Base-by-base conservation (phyloP, 1,140 invertebrate genomes). In the Lerema accius region DNA sequence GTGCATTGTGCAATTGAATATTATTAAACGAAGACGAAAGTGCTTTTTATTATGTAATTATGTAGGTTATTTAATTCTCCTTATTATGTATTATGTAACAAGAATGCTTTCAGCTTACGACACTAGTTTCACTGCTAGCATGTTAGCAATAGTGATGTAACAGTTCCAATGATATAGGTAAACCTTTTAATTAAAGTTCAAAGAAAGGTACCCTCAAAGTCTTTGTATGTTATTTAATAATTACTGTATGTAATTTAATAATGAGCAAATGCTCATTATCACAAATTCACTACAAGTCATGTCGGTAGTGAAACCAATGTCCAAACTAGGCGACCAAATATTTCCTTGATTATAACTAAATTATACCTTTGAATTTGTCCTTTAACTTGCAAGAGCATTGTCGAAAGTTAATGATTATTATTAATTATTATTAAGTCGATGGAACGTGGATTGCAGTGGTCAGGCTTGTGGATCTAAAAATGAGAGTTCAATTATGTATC, bases 401-500 rank as follows among this genome's bases (percentile, higher is more conserved):
- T 58, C 55, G 28, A 58, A 46, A 37, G 46, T 35, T 14, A 17
- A 32, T 45, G 16, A 59, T 4, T 28, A 37, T 26, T 26, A 39
- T n/a, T n/a, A 15, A 39, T 5, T 19, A 45, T 37, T 37, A 2
- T n/a, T 48, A 37, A 19, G 23, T 55, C 58, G 45, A 35, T 64
- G 43, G 43, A 58, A 43, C 32, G 51, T 58, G 63, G 58, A 39
- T 69, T 67, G 64, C 68, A 76, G 69, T 73, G 73, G 73, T 46
- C 64, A 67, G 75, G 87, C 82, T 87, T 90, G 81, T 76, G 82
- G 78, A 84, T 77, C 65, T 80, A 76, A 73, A 83, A 82, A 73
- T 82, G 87, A 75, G 67, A 85, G 81, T 77, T 87, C 72, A 85
- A 87, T 88, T 87, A 87, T 88, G 83, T 90, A 86, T 89, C 77